These are phyloP conservation scores for Cosmia pyralina DNA, from an alignment of 2,888 invertebrate genomes.

Conservation along the genomic window DNA sequence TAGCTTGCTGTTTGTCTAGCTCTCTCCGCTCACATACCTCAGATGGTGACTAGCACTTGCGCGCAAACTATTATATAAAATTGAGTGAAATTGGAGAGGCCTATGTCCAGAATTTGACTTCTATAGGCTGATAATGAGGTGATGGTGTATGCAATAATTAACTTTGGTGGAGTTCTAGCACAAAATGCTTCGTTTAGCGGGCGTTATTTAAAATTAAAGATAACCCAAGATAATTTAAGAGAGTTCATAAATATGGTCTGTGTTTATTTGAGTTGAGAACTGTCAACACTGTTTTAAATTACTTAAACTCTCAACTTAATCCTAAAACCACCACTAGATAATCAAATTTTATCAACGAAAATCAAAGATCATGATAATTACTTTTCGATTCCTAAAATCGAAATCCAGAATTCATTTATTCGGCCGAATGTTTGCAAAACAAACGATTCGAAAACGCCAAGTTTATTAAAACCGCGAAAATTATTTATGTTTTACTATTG, in stretches of 20 bases:
- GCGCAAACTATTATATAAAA: too few relatives aligned
- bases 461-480: conserved; percentile 70
- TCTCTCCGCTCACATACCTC: too few relatives aligned
- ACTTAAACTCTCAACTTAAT: conserved; percentile 19
- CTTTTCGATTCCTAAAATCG: conserved; percentile 56
- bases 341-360: conserved; percentile 55
- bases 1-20: too few relatives aligned
- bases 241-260: not conserved
- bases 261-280: not conserved
- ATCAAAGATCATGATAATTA: conserved; percentile 58
- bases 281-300: conserved; percentile 37
- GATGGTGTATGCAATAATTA: too few relatives aligned
- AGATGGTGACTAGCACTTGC: too few relatives aligned
- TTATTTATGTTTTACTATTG: conserved; percentile 75
- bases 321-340: conserved; percentile 40
- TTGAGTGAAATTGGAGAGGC: too few relatives aligned
- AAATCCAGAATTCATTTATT: conserved; percentile 77
- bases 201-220: not conserved
- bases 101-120: too few relatives aligned
- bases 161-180: too few relatives aligned
- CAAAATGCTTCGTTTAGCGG: too few relatives aligned
- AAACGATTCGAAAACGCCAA: conserved; percentile 68
- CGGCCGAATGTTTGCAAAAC: conserved; percentile 80
- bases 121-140: too few relatives aligned
- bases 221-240: not conserved